These are phyloP conservation scores for Melieria crassipennis DNA, from an alignment of 2,888 invertebrate genomes.

Conservation along the genomic window DNA sequence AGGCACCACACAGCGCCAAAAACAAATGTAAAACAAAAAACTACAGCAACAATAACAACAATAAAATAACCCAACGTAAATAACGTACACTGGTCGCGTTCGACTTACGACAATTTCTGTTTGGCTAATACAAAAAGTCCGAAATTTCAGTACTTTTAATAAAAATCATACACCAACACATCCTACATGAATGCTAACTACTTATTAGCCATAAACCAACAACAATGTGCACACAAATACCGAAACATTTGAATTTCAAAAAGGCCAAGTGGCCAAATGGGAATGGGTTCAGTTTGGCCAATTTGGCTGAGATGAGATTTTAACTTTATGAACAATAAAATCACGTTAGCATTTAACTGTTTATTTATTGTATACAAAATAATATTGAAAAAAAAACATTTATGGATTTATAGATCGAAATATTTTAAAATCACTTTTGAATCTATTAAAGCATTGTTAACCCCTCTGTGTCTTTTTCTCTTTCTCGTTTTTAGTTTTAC, in stretches of 20 bases:
- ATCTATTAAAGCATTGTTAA: no score
- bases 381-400: no score
- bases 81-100: not conserved
- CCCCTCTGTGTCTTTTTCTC: no score
- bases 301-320: not conserved
- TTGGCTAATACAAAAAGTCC: conserved; percentile 29
- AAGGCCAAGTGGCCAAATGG: not conserved
- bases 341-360: no score
- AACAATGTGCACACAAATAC: not conserved
- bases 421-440: no score
- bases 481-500: no score
- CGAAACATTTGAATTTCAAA: not conserved
- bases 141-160: conserved; percentile 34
- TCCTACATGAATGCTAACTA: not conserved
- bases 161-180: not conserved
- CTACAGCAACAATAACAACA: not conserved
- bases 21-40: no score
- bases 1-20: no score
- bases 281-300: no score
- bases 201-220: not conserved
- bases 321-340: not conserved
- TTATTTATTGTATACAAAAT: no score
- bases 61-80: not conserved
- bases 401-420: no score
- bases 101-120: conserved; percentile 14